Evolutionary conservation across 2,888 invertebrate species (phyloP).

Genomic region (Acrobasis suavella): DNA sequence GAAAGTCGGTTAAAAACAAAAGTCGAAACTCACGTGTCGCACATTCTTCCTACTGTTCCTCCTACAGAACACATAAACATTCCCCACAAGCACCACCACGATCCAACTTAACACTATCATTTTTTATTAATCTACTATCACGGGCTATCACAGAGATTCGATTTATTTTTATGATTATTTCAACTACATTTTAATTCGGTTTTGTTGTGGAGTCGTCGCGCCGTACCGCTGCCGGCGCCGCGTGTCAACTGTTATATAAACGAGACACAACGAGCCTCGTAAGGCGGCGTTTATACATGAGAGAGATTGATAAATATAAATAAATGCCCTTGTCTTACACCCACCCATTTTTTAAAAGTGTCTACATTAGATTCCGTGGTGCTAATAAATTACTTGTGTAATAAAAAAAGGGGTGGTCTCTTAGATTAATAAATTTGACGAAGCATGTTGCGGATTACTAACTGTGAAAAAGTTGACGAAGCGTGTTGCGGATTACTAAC

Average conservation of each 20-base stretch:
- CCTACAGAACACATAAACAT: conserved; percentile 44
- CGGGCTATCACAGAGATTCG: conserved; percentile 62
- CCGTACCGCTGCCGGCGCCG: not conserved
- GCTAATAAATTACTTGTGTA: too few relatives aligned
- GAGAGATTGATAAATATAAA: not conserved
- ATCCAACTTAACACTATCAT: conserved; percentile 74
- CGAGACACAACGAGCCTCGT: not conserved
- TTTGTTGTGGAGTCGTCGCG: conserved; percentile 29
- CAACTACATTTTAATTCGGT: conserved; percentile 30
- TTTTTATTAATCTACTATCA: conserved; percentile 53
- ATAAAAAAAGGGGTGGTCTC: too few relatives aligned
- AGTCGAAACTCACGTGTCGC: conserved; percentile 44
- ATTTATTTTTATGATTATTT: conserved; percentile 22
- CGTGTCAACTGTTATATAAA: not conserved
- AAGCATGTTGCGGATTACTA: too few relatives aligned
- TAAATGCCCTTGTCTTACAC: too few relatives aligned
- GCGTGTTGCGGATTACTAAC: too few relatives aligned
- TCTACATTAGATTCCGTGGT: too few relatives aligned
- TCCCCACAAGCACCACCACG: conserved; percentile 45
- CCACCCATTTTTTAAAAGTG: too few relatives aligned
- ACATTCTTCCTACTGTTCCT: conserved; percentile 41
- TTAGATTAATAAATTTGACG: too few relatives aligned
- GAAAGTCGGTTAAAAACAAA: not conserved
- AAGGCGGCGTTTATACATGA: not conserved
- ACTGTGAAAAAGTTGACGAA: too few relatives aligned